phyloP scores from a whole-genome alignment of 2,797 vertebrate genomes.

The Sus cebifrons region DNA sequence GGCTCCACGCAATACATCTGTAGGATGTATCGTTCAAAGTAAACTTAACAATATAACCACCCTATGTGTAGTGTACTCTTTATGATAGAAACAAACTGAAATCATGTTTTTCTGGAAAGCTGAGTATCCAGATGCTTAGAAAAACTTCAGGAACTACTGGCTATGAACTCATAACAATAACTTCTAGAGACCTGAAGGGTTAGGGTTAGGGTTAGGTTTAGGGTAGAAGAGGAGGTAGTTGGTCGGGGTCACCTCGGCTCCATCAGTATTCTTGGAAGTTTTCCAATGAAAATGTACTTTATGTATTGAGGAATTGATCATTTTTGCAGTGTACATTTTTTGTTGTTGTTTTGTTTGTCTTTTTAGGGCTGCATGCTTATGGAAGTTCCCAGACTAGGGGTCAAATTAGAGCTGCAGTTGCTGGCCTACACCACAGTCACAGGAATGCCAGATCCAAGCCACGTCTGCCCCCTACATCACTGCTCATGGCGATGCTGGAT shows the following conservation, averaged over 20 bases:
- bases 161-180: background rate
- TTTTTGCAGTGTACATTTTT: background rate
- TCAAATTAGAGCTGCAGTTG: too few relatives aligned
- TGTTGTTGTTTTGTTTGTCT: too few relatives aligned
- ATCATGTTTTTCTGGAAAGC: background rate
- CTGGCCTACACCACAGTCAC: too few relatives aligned
- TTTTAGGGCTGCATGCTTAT: too few relatives aligned
- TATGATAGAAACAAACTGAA: background rate
- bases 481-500: too few relatives aligned
- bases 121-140: background rate
- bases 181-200: background rate
- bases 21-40: background rate
- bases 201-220: too few relatives aligned
- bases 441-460: too few relatives aligned
- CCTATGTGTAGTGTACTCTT: background rate
- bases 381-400: too few relatives aligned
- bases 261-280: background rate
- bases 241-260: background rate
- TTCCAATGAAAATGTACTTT: background rate
- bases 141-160: background rate
- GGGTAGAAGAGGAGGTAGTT: background rate
- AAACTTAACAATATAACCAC: background rate
- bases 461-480: too few relatives aligned
- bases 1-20: background rate
- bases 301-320: background rate